These are phyloP conservation scores for Thunnus albacares DNA, from an alignment of 2,797 vertebrate species.

Conservation along the genomic window DNA sequence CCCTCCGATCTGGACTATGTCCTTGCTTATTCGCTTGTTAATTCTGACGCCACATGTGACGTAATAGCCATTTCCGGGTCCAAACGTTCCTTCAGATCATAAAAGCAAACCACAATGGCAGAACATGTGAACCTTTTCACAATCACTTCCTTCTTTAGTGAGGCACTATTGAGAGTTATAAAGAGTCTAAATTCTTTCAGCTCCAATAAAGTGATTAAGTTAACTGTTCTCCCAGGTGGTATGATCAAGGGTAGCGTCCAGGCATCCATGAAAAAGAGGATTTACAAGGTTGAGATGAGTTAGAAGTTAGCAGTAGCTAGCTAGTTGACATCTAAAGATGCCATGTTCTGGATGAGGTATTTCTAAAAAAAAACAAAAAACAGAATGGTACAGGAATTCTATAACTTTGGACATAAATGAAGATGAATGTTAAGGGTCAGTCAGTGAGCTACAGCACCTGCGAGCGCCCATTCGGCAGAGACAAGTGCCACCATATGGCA, in stretches of 20 bases:
- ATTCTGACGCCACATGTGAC: too few species aligned
- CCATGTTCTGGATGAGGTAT: too few species aligned
- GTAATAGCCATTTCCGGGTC: too few species aligned
- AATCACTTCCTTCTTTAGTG: not conserved
- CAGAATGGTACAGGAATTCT: too few species aligned
- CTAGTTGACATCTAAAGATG: not conserved
- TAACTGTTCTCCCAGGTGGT: not conserved
- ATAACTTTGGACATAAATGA: too few species aligned
- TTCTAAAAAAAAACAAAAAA: too few species aligned
- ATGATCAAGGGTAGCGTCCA: not conserved
- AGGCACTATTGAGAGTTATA: not conserved
- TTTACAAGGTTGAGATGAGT: not conserved
- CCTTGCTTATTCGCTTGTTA: conserved; percentile 54
- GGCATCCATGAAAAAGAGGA: not conserved
- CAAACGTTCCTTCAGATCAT: too few species aligned
- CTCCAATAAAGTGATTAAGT: not conserved
- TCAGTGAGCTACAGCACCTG: not conserved
- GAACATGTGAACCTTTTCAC: not conserved
- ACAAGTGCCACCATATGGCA: not conserved
- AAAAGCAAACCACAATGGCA: not conserved
- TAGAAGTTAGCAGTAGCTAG: not conserved
- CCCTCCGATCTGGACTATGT: conserved; percentile 72
- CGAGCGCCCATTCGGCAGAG: too few species aligned
- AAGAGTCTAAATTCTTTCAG: not conserved
- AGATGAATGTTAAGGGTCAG: too few species aligned